Percentiles rank a stretch among this genome's conserved stretches.
Conservation (phyloP, 2,113 vertebrate species). For the Oriolus oriolus region DNA sequence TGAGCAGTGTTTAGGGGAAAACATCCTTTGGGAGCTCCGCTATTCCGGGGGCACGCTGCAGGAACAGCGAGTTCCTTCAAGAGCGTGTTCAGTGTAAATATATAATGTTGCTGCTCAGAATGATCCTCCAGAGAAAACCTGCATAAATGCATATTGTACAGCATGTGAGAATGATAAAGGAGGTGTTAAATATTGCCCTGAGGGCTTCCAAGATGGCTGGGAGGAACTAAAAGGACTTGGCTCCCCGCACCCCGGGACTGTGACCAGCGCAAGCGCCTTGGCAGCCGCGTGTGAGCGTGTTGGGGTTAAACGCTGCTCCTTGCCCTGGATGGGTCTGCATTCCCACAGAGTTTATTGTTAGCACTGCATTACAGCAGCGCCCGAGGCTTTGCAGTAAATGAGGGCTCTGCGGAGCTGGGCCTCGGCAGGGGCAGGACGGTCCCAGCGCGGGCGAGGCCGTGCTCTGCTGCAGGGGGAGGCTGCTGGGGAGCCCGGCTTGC, state of each 20-base stretch:
- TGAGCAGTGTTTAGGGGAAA: not conserved
- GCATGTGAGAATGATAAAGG: not conserved
- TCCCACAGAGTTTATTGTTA: not conserved
- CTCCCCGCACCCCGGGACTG: accelerated
- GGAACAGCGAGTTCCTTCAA: not conserved
- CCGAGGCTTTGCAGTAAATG: not conserved
- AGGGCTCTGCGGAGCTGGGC: not conserved
- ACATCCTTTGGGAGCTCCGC: not conserved
- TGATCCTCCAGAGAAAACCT: not conserved
- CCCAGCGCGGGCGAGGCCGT: accelerated
- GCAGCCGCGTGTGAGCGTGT: no score
- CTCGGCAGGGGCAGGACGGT: accelerated
- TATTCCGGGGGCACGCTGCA: accelerated
- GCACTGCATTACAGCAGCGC: not conserved
- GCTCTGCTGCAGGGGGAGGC: no score
- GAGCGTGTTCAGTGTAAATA: not conserved
- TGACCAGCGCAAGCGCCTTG: accelerated
- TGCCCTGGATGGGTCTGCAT: accelerated
- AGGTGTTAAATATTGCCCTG: not conserved
- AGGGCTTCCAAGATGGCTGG: not conserved
- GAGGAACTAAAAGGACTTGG: not conserved
- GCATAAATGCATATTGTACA: not conserved
- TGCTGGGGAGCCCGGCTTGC: accelerated
- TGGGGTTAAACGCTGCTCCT: not conserved
- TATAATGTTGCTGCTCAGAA: not conserved